Evolutionary conservation across 92 coral and sea anemone genomes (phyloP).

Genomic region (Zoanthus sociatus): DNA sequence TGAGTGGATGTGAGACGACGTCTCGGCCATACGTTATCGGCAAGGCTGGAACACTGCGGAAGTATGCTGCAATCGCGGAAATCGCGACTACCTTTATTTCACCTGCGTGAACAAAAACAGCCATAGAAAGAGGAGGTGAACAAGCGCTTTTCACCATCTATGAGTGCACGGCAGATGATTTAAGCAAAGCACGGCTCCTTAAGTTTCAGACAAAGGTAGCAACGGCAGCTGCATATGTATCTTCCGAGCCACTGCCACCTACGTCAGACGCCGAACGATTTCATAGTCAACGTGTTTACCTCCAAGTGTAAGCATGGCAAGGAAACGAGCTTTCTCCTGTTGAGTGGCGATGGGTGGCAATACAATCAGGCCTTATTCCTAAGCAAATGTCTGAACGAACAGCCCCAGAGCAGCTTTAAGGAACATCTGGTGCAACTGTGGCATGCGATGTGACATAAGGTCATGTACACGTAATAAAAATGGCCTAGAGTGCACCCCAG

Average conservation of each 20-base stretch:
- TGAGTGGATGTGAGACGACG: slow-evolving; percentile 7
- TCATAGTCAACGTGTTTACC: slow-evolving; percentile 48
- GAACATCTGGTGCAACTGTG: neutral
- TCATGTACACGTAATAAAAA: no score
- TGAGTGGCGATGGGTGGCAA: slow-evolving; percentile 51
- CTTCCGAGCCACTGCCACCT: slow-evolving; percentile 60
- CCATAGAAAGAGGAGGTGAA: slow-evolving; percentile 46
- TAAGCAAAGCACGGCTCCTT: slow-evolving; percentile 23
- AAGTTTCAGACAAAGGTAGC: slow-evolving; percentile 60
- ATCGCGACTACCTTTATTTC: slow-evolving; percentile 29
- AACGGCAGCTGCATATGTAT: slow-evolving; percentile 42
- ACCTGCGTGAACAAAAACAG: slow-evolving; percentile 7
- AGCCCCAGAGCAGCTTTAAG: neutral
- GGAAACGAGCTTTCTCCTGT: slow-evolving; percentile 56
- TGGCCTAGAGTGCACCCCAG: no score
- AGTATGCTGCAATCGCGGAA: slow-evolving; percentile 40
- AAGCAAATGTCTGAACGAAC: slow-evolving; percentile 41
- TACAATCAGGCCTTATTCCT: slow-evolving; percentile 38
- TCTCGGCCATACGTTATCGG: slow-evolving; percentile 44
- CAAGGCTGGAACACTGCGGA: slow-evolving; percentile 42
- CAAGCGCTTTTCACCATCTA: slow-evolving; percentile 44
- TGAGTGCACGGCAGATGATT: slow-evolving; percentile 1
- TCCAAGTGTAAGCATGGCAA: slow-evolving; percentile 58
- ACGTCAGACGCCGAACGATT: slow-evolving; percentile 56
- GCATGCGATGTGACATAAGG: no score